phyloP scores from a whole-genome alignment of 2,797 vertebrate genomes.

The Neopelma chrysocephalum region DNA sequence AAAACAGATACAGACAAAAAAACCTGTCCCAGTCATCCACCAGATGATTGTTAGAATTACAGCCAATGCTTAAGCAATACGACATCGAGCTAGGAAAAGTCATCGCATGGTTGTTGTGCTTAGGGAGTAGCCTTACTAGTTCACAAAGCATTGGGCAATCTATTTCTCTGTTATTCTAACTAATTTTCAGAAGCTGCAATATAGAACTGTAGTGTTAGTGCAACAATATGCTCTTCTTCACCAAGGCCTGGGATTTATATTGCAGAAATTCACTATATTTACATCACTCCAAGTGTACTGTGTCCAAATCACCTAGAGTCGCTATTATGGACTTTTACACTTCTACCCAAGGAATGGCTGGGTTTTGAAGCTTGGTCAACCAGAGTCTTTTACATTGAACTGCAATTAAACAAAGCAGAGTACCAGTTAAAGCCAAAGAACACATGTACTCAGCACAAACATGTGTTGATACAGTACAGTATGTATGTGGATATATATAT shows the following conservation, averaged over 20 bases:
- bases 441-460: constrained; percentile 45
- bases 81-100: constrained; percentile 15
- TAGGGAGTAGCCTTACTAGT: constrained; percentile 15
- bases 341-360: constrained; percentile 20
- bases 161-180: constrained; percentile 8
- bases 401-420: constrained; percentile 52
- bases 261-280: constrained; percentile 6
- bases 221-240: constrained; percentile 32
- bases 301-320: background rate
- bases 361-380: constrained; percentile 37
- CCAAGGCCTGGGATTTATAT: constrained; percentile 22
- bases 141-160: background rate
- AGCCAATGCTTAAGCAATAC: constrained; percentile 36
- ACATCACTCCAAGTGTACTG: background rate
- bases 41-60: constrained; percentile 34
- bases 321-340: background rate
- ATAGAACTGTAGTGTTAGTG: constrained; percentile 21
- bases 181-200: constrained; percentile 51
- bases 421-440: constrained; percentile 49
- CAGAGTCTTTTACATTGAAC: constrained; percentile 27
- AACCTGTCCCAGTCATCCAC: background rate
- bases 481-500: constrained; percentile 44
- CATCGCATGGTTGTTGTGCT: background rate
- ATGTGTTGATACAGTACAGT: constrained; percentile 52
- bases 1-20: constrained; percentile 7